Percentiles rank a stretch among this genome's conserved stretches.
phyloP scores from a whole-genome alignment of 2,888 invertebrate species.

The Coenonympha glycerion region DNA sequence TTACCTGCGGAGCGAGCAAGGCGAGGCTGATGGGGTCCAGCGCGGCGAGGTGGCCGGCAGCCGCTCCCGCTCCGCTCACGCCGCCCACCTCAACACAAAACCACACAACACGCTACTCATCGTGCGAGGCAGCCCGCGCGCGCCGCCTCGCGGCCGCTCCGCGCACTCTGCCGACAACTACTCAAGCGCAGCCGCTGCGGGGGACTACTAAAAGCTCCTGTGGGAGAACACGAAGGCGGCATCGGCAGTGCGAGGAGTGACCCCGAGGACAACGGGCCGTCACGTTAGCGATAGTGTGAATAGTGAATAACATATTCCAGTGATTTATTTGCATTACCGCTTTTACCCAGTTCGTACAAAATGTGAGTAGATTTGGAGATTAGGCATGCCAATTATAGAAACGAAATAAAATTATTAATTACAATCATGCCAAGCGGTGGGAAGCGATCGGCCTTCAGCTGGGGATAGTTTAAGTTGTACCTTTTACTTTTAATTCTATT shows the following conservation, averaged over 20 bases:
- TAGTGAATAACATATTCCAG: constrained; percentile 52
- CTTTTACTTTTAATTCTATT: constrained; percentile 30
- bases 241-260: constrained; percentile 54
- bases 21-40: constrained; percentile 76
- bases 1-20: constrained; percentile 75
- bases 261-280: constrained; percentile 56
- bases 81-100: constrained; percentile 78
- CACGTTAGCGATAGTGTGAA: constrained; percentile 63
- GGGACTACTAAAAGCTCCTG: constrained; percentile 37
- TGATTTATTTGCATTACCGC: constrained; percentile 64
- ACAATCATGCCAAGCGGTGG: constrained; percentile 71
- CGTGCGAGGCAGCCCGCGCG: constrained; percentile 57
- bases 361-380: constrained; percentile 61
- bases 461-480: constrained; percentile 61
- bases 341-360: constrained; percentile 62
- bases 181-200: constrained; percentile 29
- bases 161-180: constrained; percentile 36
- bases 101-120: constrained; percentile 75
- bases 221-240: constrained; percentile 36
- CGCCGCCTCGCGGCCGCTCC: constrained; percentile 40
- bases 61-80: constrained; percentile 74
- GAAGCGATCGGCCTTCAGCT: constrained; percentile 67
- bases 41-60: constrained; percentile 74
- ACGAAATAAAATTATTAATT: constrained; percentile 43
- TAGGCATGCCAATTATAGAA: constrained; percentile 67